Evolutionary conservation across 1,140 invertebrate species (phyloP), one percentile per base, ranked within the genome.

Genomic region (Pogonus chalceus): DNA sequence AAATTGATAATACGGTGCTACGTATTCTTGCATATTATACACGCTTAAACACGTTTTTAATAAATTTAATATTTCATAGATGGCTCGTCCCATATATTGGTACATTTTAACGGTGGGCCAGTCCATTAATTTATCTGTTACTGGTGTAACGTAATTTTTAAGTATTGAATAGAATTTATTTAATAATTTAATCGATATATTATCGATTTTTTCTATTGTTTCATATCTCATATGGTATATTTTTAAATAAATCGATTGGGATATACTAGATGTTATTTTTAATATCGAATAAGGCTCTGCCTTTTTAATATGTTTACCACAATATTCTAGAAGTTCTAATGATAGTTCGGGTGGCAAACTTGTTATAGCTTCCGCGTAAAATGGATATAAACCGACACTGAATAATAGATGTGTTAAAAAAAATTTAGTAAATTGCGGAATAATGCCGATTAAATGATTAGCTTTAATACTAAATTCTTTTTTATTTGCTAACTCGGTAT

Each of bases 41-140:
- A 43, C 18, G 7, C 18, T 16, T 10, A 43, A 43, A 18, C 37
- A 43, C 4, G 37, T 10, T 12, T 43, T 43, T 9, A 43, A 18
- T 16, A 43, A 18, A 4, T 43, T 9, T 43, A 43, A 18, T 12
- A 43, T 43, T 3, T 43, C 9, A 9, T 12, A 18, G 18, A 43
- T 43, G 37, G 37, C 37, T 18, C 9, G 9, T 12, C 37, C 37
- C 37, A 43, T 43, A 43, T 43, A 43, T 16, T 43, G 37, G 18
- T 43, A 43, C 37, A 43, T 43, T 43, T 43, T 43, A 18, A 43
- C 37, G 18, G 37, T 43, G 9, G 37, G 37, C 37, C 37, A 43
- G 9, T 3, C 18, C 3, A 43, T 7, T 43, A 43, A 10, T 18
- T 43, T 7, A 12, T 43, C 37, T 4, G 37, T 43, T 10, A 43